These are phyloP conservation scores for Eupeodes corollae DNA, from an alignment of 1,140 invertebrate species.

Conservation along the genomic window DNA sequence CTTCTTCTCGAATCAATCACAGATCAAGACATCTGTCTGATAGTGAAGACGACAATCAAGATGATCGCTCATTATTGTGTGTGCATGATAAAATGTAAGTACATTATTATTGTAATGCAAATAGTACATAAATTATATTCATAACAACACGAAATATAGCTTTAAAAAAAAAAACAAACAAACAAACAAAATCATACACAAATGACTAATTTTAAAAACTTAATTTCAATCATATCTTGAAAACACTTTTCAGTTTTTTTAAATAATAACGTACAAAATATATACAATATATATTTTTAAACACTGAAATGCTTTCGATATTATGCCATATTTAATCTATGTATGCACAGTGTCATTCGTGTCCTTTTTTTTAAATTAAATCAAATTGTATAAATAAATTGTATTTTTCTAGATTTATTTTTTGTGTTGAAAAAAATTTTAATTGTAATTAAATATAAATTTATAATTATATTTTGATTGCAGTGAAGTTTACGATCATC, in stretches of 20 bases:
- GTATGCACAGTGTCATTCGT: neutral
- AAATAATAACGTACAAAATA: neutral
- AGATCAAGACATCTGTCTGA: constrained; percentile 30
- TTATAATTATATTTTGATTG: constrained; percentile 11
- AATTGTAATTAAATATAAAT: neutral
- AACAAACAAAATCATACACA: neutral
- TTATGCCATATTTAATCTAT: neutral
- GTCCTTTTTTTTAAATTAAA: neutral
- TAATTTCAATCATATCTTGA: neutral
- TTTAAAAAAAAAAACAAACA: too few relatives aligned
- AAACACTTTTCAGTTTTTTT: neutral
- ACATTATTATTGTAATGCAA: neutral
- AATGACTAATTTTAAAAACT: neutral
- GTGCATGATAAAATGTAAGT: constrained; percentile 31
- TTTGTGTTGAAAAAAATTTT: constrained; percentile 3
- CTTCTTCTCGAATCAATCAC: neutral
- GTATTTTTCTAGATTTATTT: neutral
- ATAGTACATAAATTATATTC: too few relatives aligned
- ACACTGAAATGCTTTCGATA: neutral
- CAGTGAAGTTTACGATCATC: constrained; percentile 60
- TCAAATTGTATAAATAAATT: neutral
- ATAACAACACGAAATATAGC: too few relatives aligned
- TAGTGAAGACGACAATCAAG: constrained; percentile 38
- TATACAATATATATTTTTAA: neutral
- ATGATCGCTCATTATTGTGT: constrained; percentile 21